Evolutionary conservation across 2,113 vertebrate genomes (phyloP).

Genomic region (Ophthalmolycus amberensis): DNA sequence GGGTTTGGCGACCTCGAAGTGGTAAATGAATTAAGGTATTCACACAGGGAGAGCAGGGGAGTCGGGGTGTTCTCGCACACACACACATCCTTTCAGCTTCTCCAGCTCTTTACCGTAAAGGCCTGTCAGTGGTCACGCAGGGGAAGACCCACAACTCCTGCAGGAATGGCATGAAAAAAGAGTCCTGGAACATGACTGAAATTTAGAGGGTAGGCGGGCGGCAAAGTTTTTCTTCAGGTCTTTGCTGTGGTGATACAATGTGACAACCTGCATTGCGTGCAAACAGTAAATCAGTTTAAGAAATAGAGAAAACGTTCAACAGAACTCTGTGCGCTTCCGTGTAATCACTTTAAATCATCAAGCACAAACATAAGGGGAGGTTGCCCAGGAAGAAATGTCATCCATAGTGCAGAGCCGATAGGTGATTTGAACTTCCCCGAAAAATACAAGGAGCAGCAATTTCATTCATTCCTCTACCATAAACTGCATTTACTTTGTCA

Average conservation of each 20-base stretch:
- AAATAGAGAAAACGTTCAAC: conserved; percentile 3
- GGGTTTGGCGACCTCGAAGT: conserved; percentile 81
- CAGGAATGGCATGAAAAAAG: conserved; percentile 48
- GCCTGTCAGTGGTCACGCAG: conserved; percentile 70
- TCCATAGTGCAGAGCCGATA: neutral
- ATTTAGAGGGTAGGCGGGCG: conserved; percentile 21
- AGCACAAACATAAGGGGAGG: neutral
- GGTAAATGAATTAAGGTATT: conserved; percentile 85
- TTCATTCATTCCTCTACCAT: neutral
- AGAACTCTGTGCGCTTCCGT: neutral
- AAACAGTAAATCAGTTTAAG: conserved; percentile 8
- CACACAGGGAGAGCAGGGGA: conserved; percentile 64
- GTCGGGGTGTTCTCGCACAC: conserved; percentile 72
- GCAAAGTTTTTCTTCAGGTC: conserved; percentile 13
- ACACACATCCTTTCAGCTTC: conserved; percentile 72
- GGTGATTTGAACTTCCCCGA: neutral
- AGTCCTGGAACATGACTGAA: conserved; percentile 36
- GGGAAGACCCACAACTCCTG: conserved; percentile 66
- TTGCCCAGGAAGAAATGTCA: neutral
- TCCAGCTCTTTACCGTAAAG: conserved; percentile 77
- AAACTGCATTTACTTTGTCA: conserved; percentile 1
- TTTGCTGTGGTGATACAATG: conserved; percentile 25
- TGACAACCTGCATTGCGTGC: conserved; percentile 9
- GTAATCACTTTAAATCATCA: neutral
- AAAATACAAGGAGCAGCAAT: neutral